Base-by-base conservation (phyloP, 2,888 invertebrate species). In the Eudasyphora cyanicolor region DNA sequence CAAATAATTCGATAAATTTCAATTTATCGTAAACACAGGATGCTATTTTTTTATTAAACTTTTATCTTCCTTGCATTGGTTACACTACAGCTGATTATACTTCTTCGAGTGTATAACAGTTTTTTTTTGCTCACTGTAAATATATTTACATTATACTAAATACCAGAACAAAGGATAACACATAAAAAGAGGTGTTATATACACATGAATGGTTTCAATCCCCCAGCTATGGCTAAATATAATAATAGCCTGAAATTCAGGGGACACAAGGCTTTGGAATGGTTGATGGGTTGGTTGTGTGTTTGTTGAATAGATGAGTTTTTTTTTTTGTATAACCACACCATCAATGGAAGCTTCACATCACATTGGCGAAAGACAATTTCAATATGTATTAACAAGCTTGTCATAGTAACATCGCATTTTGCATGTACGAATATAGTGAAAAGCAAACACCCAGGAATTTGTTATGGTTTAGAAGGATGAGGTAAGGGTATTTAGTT, bases 81-180 rank as follows among this genome's bases (percentile, higher is more conserved):
- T n/a, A n/a, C n/a, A n/a, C n/a, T n/a, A n/a, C n/a, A n/a, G n/a
- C n/a, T n/a, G n/a, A n/a, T n/a, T n/a, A n/a, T n/a, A n/a, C n/a
- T n/a, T n/a, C n/a, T n/a, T n/a, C n/a, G n/a, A n/a, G n/a, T n/a
- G n/a, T n/a, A n/a, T n/a, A n/a, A n/a, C n/a, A n/a, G n/a, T n/a
- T n/a, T n/a, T n/a, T n/a, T n/a, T n/a, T n/a, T n/a, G n/a, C n/a
- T n/a, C n/a, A 3, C 19, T 4, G 24, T 21, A 21, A 14, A 10
- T 24, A 57, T 14, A 35, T 62, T 51, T 45, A 60, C 1, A 32
- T n/a, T 35, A 19, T 38, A 24, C 5, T 70, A 71, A 76, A 79
- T 79, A 51, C 32, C 69, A 57, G 76, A 82, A 79, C 73, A 79
- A 79, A 76, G 79, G 73, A 76, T 79, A 73, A 49, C 54, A 21